Evolutionary conservation across 30 jellyfish, hydroid and myxozoan genomes (phyloP).

Genomic region (Sanderia malayensis): DNA sequence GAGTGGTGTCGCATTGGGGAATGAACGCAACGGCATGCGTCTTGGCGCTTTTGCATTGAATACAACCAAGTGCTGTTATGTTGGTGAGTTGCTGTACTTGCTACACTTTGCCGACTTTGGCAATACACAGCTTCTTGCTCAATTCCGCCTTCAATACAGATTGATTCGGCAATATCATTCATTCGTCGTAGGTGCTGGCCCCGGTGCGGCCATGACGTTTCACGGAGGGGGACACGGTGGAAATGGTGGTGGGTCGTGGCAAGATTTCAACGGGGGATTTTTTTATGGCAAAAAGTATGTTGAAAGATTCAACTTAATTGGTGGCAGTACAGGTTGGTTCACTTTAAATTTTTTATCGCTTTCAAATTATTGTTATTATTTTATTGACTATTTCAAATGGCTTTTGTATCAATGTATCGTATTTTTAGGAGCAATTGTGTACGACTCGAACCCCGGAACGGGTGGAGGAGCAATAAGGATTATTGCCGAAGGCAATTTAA

Average conservation of each 20-base stretch:
- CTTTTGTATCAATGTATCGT: neutral
- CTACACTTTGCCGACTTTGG: neutral
- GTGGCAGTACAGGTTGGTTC: conserved; percentile 69
- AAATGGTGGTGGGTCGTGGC: conserved; percentile 71
- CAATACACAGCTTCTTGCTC: neutral
- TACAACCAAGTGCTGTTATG: conserved; percentile 41
- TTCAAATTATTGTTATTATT: neutral
- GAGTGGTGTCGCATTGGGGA: conserved; percentile 16
- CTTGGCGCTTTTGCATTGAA: conserved; percentile 38
- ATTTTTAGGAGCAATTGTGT: conserved; percentile 53
- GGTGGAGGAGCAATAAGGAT: conserved; percentile 74
- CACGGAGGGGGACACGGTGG: conserved; percentile 90
- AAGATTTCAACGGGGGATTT: neutral
- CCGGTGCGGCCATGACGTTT: conserved; percentile 51
- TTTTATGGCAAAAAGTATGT: conserved; percentile 36
- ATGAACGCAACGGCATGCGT: neutral
- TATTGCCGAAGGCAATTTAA: conserved; percentile 19
- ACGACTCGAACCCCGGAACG: conserved; percentile 77
- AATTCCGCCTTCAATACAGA: neutral
- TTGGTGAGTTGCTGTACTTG: conserved; percentile 23
- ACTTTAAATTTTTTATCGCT: neutral
- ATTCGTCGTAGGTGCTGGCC: conserved; percentile 63
- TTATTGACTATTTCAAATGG: neutral
- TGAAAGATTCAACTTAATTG: conserved; percentile 1
- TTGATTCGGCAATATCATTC: neutral